These are phyloP conservation scores for Thumatha senex DNA, from an alignment of 2,888 invertebrate species.

Conservation along the genomic window DNA sequence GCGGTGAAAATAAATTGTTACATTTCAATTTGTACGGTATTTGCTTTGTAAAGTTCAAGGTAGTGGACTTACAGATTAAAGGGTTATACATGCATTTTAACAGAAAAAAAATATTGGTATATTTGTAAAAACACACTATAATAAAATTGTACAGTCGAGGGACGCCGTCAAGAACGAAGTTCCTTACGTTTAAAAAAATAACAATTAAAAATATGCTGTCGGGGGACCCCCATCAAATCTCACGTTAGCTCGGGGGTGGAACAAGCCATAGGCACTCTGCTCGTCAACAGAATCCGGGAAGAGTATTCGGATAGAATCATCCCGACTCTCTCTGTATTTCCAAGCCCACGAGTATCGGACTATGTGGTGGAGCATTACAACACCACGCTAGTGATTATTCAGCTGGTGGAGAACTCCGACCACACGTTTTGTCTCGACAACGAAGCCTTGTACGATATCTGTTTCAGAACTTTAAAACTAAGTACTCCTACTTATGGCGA, in stretches of 20 bases:
- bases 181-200: too few relatives aligned
- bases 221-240: too few relatives aligned
- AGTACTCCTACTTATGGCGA: conserved; percentile 91
- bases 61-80: too few relatives aligned
- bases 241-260: conserved; percentile 87
- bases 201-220: too few relatives aligned
- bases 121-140: too few relatives aligned
- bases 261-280: conserved; percentile 84
- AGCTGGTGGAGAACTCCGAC: conserved; percentile 90
- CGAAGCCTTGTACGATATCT: conserved; percentile 89
- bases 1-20: too few relatives aligned
- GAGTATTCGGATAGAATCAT: conserved; percentile 95
- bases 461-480: conserved; percentile 89
- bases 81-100: too few relatives aligned
- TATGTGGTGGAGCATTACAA: conserved; percentile 88
- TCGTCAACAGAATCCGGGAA: conserved; percentile 93
- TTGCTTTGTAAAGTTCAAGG: too few relatives aligned
- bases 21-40: too few relatives aligned
- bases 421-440: conserved; percentile 89
- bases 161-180: too few relatives aligned
- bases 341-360: conserved; percentile 91
- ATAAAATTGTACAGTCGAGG: too few relatives aligned
- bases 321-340: conserved; percentile 91
- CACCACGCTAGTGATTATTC: conserved; percentile 92
- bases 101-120: too few relatives aligned